Base-by-base conservation (phyloP, 2,113 vertebrate species). In the Gracilinanus agilis region DNA sequence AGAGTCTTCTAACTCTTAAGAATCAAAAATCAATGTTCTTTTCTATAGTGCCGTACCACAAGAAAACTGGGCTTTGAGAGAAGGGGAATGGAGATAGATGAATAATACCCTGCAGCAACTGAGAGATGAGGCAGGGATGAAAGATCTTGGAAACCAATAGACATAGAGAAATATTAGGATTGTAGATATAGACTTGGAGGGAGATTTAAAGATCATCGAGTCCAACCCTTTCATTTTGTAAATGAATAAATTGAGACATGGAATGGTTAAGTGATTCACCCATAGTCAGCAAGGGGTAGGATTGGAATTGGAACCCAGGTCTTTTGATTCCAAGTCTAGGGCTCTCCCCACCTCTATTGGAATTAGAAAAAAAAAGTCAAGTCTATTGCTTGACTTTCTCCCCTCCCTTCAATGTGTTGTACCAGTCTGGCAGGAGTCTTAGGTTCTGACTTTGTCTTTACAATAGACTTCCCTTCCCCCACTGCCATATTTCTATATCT, bases 401-500 rank as follows among this genome's bases (percentile, higher is more conserved):
- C 34, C 16, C 13, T n/a, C 34, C 13, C 34, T 67, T 13, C 34
- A 75, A 34, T 29, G 11, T n/a, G 1, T 83, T 75, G 34, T 49
- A 19, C 40, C n/a, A 83, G 9, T 40, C n/a, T 40, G 40, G n/a
- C 19, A 83, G 67, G 67, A 83, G 16, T 40, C 19, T 40, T 83
- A 83, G n/a, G 19, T 83, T 23, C 67, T 40, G 67, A 2, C 34
- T 83, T 83, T 19, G 40, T 83, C 67, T 83, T 83, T 83, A 16
- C 40, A 23, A 83, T 83, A 0, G 3, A 2, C 4, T 44, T 53
- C 54, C 24, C 19, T 49, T 49, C 21, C 8, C 0, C 0, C 34
- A 1, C 2, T 24, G 9, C 3, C 11, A 3, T 44, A 24, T 27
- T 24, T 88, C 9, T 27, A 2, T 4, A 0, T 5, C 13, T 1